Evolutionary conservation across 2,888 invertebrate species (phyloP).

Genomic region (Lydus trimaculatus): DNA sequence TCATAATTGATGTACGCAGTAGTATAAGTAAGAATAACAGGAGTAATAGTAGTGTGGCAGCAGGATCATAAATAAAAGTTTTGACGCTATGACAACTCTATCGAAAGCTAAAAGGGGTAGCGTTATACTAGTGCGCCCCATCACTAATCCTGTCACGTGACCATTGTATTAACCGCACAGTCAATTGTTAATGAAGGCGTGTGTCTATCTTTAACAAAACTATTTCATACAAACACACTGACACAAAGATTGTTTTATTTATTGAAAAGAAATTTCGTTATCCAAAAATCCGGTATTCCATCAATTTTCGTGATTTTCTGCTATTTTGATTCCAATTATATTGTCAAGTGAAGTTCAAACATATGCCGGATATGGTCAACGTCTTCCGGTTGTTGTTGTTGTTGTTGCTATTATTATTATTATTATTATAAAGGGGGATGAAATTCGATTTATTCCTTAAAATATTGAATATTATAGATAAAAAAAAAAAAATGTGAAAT

Average conservation of each 20-base stretch:
- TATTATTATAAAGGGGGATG: neutral
- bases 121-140: conserved; percentile 50
- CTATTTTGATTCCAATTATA: conserved; percentile 36
- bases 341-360: conserved; percentile 36
- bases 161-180: conserved; percentile 44
- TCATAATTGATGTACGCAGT: conserved; percentile 41
- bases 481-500: neutral
- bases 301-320: conserved; percentile 26
- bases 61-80: conserved; percentile 45
- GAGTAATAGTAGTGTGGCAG: neutral
- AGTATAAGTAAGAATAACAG: neutral
- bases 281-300: conserved; percentile 38
- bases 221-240: neutral
- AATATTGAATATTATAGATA: too few species aligned
- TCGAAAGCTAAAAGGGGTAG: conserved; percentile 51
- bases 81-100: conserved; percentile 53
- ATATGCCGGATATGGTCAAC: conserved; percentile 52
- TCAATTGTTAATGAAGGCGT: conserved; percentile 34
- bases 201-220: conserved; percentile 2
- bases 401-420: neutral
- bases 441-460: neutral
- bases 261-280: conserved; percentile 22
- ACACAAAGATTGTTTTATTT: neutral
- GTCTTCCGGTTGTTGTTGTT: conserved; percentile 46
- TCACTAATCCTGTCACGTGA: conserved; percentile 51